Evolutionary conservation across 1,140 invertebrate species (phyloP), one percentile per base, ranked within the genome.

Genomic region (Drosophila melanogaster): DNA sequence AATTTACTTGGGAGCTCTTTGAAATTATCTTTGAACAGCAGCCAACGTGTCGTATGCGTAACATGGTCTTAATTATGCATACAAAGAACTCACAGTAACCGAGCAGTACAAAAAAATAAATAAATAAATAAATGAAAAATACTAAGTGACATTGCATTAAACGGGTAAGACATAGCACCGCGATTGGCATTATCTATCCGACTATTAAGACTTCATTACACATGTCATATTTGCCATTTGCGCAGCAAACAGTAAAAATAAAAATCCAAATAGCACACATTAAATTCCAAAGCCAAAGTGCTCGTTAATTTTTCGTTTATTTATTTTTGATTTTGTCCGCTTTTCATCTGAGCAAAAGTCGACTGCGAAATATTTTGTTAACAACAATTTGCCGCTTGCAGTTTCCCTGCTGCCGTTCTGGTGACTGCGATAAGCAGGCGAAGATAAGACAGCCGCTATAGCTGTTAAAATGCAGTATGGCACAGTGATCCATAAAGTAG

Each of bases 131-230:
- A 50, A 49, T 47, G 59, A 37, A 61, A 70, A 77, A 46, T 69
- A 50, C 43, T 8, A 58, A 47, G 56, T 87, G 81, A 87, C 83
- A 87, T 81, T 37, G 47, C 53, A 62, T 62, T 73, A 64, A 77
- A 71, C 37, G 50, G 71, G 58, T 65, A 81, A 81, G 59, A 66
- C 43, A 66, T 19, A 44, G 57, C 15, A 64, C 67, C 61, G 64
- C 51, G 54, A 79, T 64, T 66, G 81, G 65, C 78, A 79, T 83
- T 86, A 86, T 86, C 81, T 81, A 40, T 50, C 54, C 57, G 38
- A 79, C 83, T 86, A 86, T 86, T 86, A 86, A 86, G 83, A 86
- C 83, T 86, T 86, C 83, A 86, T 86, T 86, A 87, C 83, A 86
- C 84, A 87, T 86, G 83, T 86, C 83, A 86, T 86, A 86, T 86